Conservation (phyloP, 2,113 vertebrate genomes). For the Sialia sialis region DNA sequence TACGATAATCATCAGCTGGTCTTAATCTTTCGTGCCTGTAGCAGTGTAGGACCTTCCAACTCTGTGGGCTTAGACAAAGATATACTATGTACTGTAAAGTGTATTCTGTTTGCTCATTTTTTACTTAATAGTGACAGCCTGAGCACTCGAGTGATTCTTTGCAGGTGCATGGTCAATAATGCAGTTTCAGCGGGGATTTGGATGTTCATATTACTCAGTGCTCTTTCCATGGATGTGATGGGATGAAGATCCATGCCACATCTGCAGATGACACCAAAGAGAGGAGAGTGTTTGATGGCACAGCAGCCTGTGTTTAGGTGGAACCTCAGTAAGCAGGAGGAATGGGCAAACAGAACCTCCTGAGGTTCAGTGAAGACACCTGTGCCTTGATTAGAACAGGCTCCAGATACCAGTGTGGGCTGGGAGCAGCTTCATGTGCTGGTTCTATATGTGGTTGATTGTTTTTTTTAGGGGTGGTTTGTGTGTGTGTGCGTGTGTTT, state of each 20-base stretch:
- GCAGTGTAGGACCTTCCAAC: neutral
- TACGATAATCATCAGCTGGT: neutral
- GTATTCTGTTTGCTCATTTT: neutral
- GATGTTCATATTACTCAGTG: neutral
- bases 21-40: neutral
- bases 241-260: neutral
- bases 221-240: neutral
- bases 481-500: neutral
- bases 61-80: neutral
- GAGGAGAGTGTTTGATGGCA: neutral
- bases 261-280: neutral
- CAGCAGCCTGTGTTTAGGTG: neutral
- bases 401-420: neutral
- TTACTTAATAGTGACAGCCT: neutral
- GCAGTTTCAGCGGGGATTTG: neutral
- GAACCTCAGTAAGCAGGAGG: neutral
- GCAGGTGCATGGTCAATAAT: neutral
- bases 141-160: neutral
- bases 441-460: neutral
- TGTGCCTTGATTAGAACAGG: neutral
- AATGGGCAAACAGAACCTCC: neutral
- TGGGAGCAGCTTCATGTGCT: neutral
- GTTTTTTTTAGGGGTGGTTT: neutral
- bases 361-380: fast-evolving
- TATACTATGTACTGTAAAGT: neutral